Percentiles rank a stretch among this genome's conserved stretches.
phyloP scores from a whole-genome alignment of 2,797 vertebrate genomes.

The Micropoecilia bifurca region DNA sequence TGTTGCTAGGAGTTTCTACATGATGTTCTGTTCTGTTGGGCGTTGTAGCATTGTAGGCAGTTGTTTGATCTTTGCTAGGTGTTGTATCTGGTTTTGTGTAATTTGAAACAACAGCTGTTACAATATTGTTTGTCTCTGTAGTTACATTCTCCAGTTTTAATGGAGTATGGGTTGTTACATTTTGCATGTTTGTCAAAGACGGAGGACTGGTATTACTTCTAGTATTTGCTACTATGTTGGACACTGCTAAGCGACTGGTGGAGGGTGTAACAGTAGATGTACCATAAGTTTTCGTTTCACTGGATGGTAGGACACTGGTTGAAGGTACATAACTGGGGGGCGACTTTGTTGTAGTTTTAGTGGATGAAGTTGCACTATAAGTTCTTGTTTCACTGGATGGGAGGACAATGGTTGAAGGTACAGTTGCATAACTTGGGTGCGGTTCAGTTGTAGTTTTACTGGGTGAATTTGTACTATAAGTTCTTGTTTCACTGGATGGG shows the following conservation, averaged over 20 bases:
- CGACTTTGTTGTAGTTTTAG: no score
- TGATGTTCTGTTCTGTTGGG: neutral
- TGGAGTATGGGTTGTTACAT: neutral
- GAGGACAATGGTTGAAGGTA: no score
- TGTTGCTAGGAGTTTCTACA: neutral
- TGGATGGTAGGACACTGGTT: no score
- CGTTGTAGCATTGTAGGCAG: neutral
- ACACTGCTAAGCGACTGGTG: neutral
- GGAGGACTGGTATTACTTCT: neutral
- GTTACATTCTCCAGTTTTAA: constrained; percentile 11
- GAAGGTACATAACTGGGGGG: no score
- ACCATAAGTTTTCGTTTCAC: no score
- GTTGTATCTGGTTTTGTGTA: neutral
- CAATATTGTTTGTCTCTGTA: neutral
- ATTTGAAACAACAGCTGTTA: neutral
- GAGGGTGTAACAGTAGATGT: neutral
- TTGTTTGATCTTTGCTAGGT: neutral
- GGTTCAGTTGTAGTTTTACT: neutral
- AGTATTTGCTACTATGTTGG: neutral
- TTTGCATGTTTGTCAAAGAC: neutral
- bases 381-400: no score
- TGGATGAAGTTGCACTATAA: no score
- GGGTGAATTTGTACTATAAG: no score
- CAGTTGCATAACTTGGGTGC: no score
- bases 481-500: no score